Percentiles rank a stretch among this genome's conserved stretches.
Evolutionary conservation across 2,888 invertebrate species (phyloP).

Genomic region (Temnothorax ravouxi): DNA sequence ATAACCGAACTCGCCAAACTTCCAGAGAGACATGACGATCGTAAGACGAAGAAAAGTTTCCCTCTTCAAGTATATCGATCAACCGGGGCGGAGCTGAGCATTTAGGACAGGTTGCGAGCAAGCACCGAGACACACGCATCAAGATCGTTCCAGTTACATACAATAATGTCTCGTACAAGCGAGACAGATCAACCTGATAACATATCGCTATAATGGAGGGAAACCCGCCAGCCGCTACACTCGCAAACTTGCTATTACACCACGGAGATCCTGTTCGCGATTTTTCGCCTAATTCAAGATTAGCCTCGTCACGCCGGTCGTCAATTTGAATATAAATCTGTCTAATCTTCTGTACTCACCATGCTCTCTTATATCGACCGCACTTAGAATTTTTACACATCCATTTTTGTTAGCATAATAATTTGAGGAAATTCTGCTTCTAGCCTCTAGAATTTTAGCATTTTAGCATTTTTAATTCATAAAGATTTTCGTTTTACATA

Average conservation of each 20-base stretch:
- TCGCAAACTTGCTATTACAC: background rate
- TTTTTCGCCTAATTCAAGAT: slow-evolving; percentile 45
- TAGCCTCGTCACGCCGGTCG: background rate
- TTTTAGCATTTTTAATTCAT: background rate
- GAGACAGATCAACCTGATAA: slow-evolving; percentile 69
- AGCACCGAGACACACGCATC: slow-evolving; percentile 59
- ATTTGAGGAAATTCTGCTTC: background rate
- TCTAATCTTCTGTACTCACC: background rate
- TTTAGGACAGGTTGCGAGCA: slow-evolving; percentile 23
- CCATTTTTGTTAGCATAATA: background rate
- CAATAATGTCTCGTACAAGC: slow-evolving; percentile 70
- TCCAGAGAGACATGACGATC: background rate
- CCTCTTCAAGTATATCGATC: slow-evolving; percentile 1
- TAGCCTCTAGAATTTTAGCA: background rate
- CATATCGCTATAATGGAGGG: slow-evolving; percentile 57
- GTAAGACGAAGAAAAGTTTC: slow-evolving; percentile 17
- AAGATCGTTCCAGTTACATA: slow-evolving; percentile 76
- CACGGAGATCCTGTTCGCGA: slow-evolving; percentile 53
- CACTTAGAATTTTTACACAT: background rate
- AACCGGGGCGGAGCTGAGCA: background rate
- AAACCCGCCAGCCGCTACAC: background rate
- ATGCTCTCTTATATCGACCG: background rate
- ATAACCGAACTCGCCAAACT: slow-evolving; percentile 50
- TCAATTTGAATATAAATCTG: slow-evolving; percentile 19
- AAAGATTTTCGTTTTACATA: background rate